Base-by-base conservation (phyloP, 1,140 invertebrate genomes). In the Drepana arcuata region DNA sequence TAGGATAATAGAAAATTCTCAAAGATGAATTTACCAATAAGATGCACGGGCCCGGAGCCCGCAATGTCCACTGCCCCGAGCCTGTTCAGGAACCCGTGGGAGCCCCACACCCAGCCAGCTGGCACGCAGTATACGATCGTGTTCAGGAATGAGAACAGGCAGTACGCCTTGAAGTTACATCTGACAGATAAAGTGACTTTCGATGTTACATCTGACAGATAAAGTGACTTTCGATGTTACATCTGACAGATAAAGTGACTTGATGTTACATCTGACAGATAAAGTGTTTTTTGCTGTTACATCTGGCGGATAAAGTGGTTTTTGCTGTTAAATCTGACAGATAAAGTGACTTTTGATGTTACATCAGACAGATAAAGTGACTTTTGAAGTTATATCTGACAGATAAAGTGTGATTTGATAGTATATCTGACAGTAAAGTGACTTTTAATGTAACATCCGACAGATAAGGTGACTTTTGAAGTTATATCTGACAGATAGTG, bases 121-220 rank as follows among this genome's bases (percentile, higher is more conserved):
- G 95, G 95, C 38, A 98, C 87, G 63, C 95, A 96, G 71, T 97
- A 97, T 1, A 97, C 92, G 0, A 94, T 81, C 0, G 95, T 97
- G 57, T 97, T 97, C 0, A 96, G 60, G 27, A 95, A 90, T 2
- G 94, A 96, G 69, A 96, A 96, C 2, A 97, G 41, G 48, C 94
- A 95, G 59, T 97, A 96, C 0, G 95, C 93, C 60, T 93, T 92
- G 62, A 96, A 95, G 63, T 95, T 94, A 58, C 92, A 94, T 50
- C 93, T 92, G 67, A 24, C 23, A 28, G 7, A 32, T n/a, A n/a
- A n/a, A 21, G 9, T 9, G 9, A 5, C 18, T 21, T 4, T 4
- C 18, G 18, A 9, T 21, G 4, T 5, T 5, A 21, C 18, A 9
- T 21, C 4, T 9, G 18, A 4, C 18, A 21, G 4, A 5, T 9